Base-by-base conservation (phyloP, 2,113 vertebrate genomes). In the Phylloscopus whistleri region DNA sequence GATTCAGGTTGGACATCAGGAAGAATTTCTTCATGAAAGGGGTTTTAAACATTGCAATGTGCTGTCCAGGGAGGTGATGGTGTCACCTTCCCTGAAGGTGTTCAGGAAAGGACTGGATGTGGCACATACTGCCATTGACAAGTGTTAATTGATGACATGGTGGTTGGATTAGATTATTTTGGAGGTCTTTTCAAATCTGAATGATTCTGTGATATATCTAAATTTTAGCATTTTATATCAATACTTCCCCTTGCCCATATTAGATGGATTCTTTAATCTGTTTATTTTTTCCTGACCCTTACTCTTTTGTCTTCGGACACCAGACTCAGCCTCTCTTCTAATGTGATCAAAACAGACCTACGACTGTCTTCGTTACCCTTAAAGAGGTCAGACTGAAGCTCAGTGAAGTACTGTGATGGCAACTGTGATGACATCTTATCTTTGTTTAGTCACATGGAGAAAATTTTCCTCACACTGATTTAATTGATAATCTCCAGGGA, bases 91-190 rank as follows among this genome's bases (percentile, higher is more conserved):
- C 20, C 11, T 27, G 30, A 22, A 43, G 21, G 11, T 58, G 22
- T 21, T 58, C 11, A 37, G 22, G 11, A 31, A 70, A 27, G 0
- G 0, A 31, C 21, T 27, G 26, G 27, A 49, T 1, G 1, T 31
- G 14, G 14, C 21, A 10, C 6, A 56, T 10, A 22, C 22, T 23
- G 21, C 11, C 31, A 19, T 18, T 35, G 67, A 35, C 0, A 1
- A n/a, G 5, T 56, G 28, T 11, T 35, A 14, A 20, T 22, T 21
- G 20, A 43, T 39, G 39, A 64, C 3, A 3, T 22, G 7, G 8
- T 43, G 35, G 58, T 19, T 43, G 6, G 5, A 43, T 15, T 27
- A 1, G 1, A 6, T 33, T 35, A 31, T 27, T 31, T 66, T 49
- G 21, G 43, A 49, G 43, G 21, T 51, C 13, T 43, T 66, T 73